Evolutionary conservation across 2,113 vertebrate genomes (phyloP).

Genomic region (Salvelinus sp.): DNA sequence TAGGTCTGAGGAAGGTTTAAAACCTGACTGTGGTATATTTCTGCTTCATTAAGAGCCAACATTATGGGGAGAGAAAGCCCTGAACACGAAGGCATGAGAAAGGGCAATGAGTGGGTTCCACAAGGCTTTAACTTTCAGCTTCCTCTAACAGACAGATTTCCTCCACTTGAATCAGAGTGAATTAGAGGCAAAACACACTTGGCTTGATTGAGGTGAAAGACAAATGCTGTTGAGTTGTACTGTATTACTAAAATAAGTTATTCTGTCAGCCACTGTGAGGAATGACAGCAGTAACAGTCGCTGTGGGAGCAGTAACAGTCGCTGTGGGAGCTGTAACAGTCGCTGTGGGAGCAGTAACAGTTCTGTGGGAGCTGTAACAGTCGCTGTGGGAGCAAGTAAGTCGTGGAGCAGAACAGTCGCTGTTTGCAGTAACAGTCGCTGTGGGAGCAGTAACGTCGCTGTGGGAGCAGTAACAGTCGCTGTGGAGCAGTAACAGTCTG

Average conservation of each 20-base stretch:
- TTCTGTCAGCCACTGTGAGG: neutral
- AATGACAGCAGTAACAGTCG: neutral
- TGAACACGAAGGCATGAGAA: too few relatives aligned
- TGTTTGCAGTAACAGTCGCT: too few relatives aligned
- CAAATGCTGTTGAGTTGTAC: neutral
- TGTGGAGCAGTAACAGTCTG: too few relatives aligned
- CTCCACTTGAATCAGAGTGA: neutral
- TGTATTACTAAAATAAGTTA: neutral
- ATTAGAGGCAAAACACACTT: neutral
- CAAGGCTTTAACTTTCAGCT: slow-evolving; percentile 4
- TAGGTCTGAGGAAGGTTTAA: slow-evolving; percentile 20
- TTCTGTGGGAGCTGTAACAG: too few relatives aligned
- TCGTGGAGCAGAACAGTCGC: too few relatives aligned
- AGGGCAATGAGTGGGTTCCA: slow-evolving; percentile 1
- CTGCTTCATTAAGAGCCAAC: slow-evolving; percentile 14
- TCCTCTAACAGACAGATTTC: neutral
- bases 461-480: too few relatives aligned
- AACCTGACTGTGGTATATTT: slow-evolving; percentile 20
- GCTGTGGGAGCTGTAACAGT: too few relatives aligned
- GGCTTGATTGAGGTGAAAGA: neutral
- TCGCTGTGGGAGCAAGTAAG: too few relatives aligned
- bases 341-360: too few relatives aligned
- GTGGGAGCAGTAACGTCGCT: too few relatives aligned
- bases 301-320: too few relatives aligned
- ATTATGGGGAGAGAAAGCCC: slow-evolving; percentile 27